phyloP scores from a whole-genome alignment of 2,888 invertebrate species.

The Stegana nigrithorax region DNA sequence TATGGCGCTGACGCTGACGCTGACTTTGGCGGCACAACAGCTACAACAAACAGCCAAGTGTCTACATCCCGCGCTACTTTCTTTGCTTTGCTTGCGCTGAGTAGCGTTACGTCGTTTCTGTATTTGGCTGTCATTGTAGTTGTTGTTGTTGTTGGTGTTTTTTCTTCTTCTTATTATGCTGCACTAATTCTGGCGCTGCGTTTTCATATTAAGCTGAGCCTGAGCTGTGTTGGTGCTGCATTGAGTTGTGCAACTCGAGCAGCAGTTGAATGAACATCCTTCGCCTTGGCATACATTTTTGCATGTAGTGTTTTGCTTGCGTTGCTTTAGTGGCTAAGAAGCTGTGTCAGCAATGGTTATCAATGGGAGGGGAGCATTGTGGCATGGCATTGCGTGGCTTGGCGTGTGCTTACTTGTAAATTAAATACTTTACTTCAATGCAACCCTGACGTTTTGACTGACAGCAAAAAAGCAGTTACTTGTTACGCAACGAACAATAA shows the following conservation, averaged over 20 bases:
- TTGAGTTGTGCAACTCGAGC: too few species aligned
- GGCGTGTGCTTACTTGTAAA: too few species aligned
- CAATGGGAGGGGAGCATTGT: too few species aligned
- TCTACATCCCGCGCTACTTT: too few species aligned
- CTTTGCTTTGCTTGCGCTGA: too few species aligned
- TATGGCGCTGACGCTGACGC: too few species aligned
- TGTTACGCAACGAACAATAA: conserved; percentile 34
- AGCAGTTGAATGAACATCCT: conserved; percentile 40
- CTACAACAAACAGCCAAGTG: too few species aligned
- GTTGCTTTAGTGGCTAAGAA: neutral
- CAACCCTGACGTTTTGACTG: conserved; percentile 43
- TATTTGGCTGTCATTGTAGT: neutral
- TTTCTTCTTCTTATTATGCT: neutral
- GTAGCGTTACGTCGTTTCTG: neutral
- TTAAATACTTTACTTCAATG: conserved; percentile 60
- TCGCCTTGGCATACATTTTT: conserved; percentile 58
- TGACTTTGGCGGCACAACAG: too few species aligned
- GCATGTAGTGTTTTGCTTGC: conserved; percentile 18
- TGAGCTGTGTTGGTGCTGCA: conserved; percentile 14
- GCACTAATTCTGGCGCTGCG: conserved; percentile 8
- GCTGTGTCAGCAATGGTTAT: too few species aligned
- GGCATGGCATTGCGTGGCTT: neutral
- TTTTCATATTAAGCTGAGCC: neutral
- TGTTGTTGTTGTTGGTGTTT: too few species aligned
- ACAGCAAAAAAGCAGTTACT: conserved; percentile 43